Base-by-base conservation (phyloP, 2,888 invertebrate genomes). In the Eupithecia centaureata region DNA sequence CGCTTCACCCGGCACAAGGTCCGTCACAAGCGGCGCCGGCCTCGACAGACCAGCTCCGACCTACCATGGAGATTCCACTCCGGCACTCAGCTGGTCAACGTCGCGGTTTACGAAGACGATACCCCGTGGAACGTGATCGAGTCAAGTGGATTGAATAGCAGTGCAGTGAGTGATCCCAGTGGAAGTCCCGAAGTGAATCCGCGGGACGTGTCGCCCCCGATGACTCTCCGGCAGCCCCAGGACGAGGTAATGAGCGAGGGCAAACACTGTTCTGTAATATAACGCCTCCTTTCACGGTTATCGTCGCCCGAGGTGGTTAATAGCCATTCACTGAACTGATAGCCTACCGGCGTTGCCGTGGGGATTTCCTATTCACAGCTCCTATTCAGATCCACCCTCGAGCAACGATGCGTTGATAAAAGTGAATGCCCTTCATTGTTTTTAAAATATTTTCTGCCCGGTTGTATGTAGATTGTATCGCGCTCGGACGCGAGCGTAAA, bases 1-100 rank as follows among this genome's bases (percentile, higher is more conserved):
- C 83, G 91, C 74, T 91, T 89, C 76, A 90, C 91, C 38, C 83
- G 91, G 68, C 93, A 93, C 68, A 88, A 88, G 82, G 93, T 92
- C 61, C 80, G 93, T 74, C 93, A 93, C 72, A 93, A 93, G 91
- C 82, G 94, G 74, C 89, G 93, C 66, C 85, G 92, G 82, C 85
- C 92, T 5, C 83, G 92, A 75, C 88, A 90, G 77, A 86, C 83
- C 73, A 87, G 87, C 35, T 79, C 82, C 28, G 90, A 91, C 54
- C 82, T 88, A 72, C 94, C 92, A 73, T 94, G 94, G 94, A 89
- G 93, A 86, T 94, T 94, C 85, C 94, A 94, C 79, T 82, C 88
- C 76, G 94, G 94, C 73, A 87, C 91, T 77, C 86, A 87, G 82
- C 79, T 91, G 84, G 84, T 92, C 84, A 94, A 93, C 86, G 93